Evolutionary conservation across 2,797 vertebrate genomes (phyloP), one percentile per base, ranked within the genome.

Genomic region (Denticeps clupeoides): DNA sequence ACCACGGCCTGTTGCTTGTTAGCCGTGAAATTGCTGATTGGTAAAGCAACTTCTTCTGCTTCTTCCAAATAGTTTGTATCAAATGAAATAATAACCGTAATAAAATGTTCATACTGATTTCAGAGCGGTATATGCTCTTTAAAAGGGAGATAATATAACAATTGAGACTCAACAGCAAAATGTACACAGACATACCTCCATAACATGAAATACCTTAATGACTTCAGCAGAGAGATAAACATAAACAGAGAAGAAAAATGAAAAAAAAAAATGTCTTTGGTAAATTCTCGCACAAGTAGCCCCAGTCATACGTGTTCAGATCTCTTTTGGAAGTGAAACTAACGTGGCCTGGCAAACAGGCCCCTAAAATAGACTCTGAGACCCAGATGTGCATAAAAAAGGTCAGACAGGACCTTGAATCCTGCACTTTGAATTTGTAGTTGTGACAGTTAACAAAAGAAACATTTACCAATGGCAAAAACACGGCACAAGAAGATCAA

Each of bases 291-390:
- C 18, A 32, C 32, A 15, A 18, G 15, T 32, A 35, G 32, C 16
- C 13, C 35, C 63, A 62, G 75, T 55, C 61, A 38, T 50, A 64
- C 73, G 69, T 72, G 62, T 69, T 71, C 69, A 60, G 74, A 59
- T 71, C 71, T 66, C 55, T 49, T 29, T 23, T 55, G 28, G 64
- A 62, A 61, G 63, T 79, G 76, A 83, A 69, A 61, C 55, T 79
- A 80, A 84, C 58, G 7, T 62, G 62, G 55, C 62, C 55, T 80
- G 74, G 73, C 78, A 77, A 67, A 70, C 57, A 59, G 59, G 58
- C 48, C 47, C 46, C 37, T 44, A 19, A 41, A 52, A 45, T 9
- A 35, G 55, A 64, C 67, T 60, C 57, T 45, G 45, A n/a, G 58
- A 59, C 71, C 59, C 27, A 41, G 7, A 60, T 53, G 59, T 69